A percentile compares a stretch with the other conserved stretches of the same genome.
Conservation (phyloP, 2,888 invertebrate species). For the Apotomis betuletana region DNA sequence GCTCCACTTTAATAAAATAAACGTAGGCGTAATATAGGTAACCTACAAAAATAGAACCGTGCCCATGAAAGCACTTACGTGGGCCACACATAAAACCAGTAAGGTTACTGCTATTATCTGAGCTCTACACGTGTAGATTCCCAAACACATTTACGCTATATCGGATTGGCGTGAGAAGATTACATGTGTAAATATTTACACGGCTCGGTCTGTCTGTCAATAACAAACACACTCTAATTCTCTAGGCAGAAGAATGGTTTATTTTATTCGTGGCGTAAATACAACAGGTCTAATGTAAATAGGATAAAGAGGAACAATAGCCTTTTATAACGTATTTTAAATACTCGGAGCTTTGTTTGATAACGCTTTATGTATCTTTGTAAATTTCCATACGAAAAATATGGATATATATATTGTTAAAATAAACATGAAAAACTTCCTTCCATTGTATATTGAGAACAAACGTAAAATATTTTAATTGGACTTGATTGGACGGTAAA, state of each 20-base stretch:
- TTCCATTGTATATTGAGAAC: background rate
- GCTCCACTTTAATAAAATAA: background rate
- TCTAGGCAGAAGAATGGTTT: background rate
- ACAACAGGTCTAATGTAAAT: slow-evolving; percentile 11
- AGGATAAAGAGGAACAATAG: background rate
- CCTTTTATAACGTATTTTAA: background rate
- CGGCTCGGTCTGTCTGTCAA: slow-evolving; percentile 31
- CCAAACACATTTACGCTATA: slow-evolving; percentile 33
- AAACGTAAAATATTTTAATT: background rate
- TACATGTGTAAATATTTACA: slow-evolving; percentile 40
- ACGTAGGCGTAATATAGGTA: background rate
- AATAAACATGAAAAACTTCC: background rate
- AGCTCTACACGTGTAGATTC: slow-evolving; percentile 4
- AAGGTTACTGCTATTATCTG: slow-evolving; percentile 19
- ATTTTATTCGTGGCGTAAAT: slow-evolving; percentile 14
- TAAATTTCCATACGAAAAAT: background rate
- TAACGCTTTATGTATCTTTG: background rate
- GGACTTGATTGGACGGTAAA: slow-evolving; percentile 2
- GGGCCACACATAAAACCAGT: background rate
- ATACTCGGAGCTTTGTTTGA: background rate
- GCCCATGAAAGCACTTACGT: background rate
- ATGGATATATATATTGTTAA: no score
- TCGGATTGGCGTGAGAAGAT: slow-evolving; percentile 36
- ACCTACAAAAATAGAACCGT: background rate
- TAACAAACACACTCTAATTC: slow-evolving; percentile 34